Base-by-base conservation (phyloP, 2,113 vertebrate species). In the Microcebus jonahi region DNA sequence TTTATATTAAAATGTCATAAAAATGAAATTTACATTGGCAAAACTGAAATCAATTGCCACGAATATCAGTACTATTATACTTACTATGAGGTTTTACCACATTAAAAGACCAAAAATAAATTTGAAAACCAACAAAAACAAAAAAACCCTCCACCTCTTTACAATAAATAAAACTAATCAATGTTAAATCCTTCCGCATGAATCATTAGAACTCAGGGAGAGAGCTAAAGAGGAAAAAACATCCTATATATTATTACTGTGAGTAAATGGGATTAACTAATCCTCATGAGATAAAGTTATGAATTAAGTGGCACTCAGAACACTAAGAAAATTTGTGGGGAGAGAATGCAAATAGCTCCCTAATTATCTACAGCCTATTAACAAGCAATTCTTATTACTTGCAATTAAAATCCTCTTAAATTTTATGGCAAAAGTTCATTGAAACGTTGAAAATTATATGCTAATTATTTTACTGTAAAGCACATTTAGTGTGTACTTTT, bases 381-480 rank as follows among this genome's bases (percentile, higher is more conserved):
- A 97, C 98, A 98, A 97, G 98, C 98, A 98, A 98, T 98, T 96
- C 98, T 99, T 99, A 99, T 99, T 99, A 99, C 99, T 98, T 97
- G 98, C 99, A 99, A 99, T 99, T 99, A 99, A 99, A 99, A 98
- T 98, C 98, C 98, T 98, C 98, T 99, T 99, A 99, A 99, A 99
- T 99, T 98, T 99, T 98, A 99, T 98, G 97, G 98, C 98, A 99
- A 99, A 99, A 99, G 98, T 98, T 99, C 98, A 99, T 82, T 98
- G 98, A 98, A 98, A 99, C 73, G 76, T 98, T 98, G 98, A 98
- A 98, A 98, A 99, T 99, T 97, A 99, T 98, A 98, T 97, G 98
- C 98, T 99, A 99, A 99, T 99, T 98, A 99, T 98, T 98, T 96
- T 86, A 98, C 96, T 97, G 93, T 97, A 98, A 98, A 98, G 98